phyloP scores from a whole-genome alignment of 92 coral and sea anemone genomes.

The Zoanthus sansibaricus region DNA sequence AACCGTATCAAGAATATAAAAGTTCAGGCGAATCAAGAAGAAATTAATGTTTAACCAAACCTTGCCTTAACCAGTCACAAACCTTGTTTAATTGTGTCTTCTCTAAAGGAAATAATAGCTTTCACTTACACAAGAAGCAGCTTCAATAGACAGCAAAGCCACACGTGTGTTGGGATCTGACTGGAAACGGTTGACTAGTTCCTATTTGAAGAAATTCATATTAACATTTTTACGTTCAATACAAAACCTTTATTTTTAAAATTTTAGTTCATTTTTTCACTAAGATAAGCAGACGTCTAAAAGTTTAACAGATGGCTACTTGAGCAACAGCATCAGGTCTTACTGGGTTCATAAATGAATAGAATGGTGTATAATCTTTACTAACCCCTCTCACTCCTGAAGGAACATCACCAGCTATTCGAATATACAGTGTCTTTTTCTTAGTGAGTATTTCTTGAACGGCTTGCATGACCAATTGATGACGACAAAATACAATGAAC shows the following conservation, averaged over 20 bases:
- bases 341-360: too few species aligned
- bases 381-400: slow-evolving; percentile 87
- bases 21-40: too few species aligned
- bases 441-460: slow-evolving; percentile 72
- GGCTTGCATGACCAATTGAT: slow-evolving; percentile 78
- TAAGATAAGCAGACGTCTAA: too few species aligned
- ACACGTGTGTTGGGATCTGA: slow-evolving; percentile 76
- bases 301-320: too few species aligned
- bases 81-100: too few species aligned
- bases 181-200: slow-evolving; percentile 87
- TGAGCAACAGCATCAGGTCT: too few species aligned
- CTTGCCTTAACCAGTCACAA: neutral
- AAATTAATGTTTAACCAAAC: neutral
- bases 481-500: slow-evolving; percentile 93
- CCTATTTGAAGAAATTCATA: slow-evolving; percentile 40
- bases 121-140: slow-evolving; percentile 92
- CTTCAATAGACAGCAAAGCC: slow-evolving; percentile 88
- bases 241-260: too few species aligned
- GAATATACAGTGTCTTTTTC: slow-evolving; percentile 78
- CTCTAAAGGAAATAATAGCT: too few species aligned
- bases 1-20: too few species aligned
- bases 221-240: too few species aligned
- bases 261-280: too few species aligned
- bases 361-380: neutral
- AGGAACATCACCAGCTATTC: slow-evolving; percentile 93